Conservation (phyloP, 2,113 vertebrate species). For the Genyomyrus donnyi region DNA sequence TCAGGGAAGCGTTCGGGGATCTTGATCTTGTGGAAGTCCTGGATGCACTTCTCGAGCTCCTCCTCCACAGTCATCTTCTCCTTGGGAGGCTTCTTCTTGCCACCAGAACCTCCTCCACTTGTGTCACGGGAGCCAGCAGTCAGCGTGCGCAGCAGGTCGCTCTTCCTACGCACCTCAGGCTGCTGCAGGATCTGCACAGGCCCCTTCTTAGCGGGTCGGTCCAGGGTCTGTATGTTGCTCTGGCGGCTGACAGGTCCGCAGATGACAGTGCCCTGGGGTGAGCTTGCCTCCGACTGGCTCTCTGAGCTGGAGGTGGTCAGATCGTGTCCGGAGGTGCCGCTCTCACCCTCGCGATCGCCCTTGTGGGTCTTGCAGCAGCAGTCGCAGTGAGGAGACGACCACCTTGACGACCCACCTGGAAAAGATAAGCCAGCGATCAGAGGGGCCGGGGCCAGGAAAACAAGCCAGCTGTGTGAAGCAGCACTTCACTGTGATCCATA, state of each 20-base stretch:
- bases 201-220: constrained; percentile 79
- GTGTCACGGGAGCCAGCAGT: constrained; percentile 79
- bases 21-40: constrained; percentile 94
- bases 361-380: constrained; percentile 96
- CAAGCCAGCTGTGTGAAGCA: neutral
- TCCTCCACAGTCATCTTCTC: constrained; percentile 94
- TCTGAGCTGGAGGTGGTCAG: constrained; percentile 95
- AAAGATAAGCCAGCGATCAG: constrained; percentile 22
- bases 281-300: constrained; percentile 94
- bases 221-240: constrained; percentile 86
- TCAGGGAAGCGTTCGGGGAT: constrained; percentile 92
- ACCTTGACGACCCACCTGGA: constrained; percentile 76
- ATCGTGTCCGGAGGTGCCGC: constrained; percentile 92
- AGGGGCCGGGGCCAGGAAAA: neutral
- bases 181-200: constrained; percentile 75
- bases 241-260: constrained; percentile 78
- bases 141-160: constrained; percentile 85
- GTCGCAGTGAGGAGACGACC: constrained; percentile 86
- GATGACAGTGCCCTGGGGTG: constrained; percentile 91
- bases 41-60: constrained; percentile 94
- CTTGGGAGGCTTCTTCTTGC: constrained; percentile 83
- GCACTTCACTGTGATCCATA: neutral
- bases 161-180: constrained; percentile 82
- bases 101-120: constrained; percentile 54
- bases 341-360: constrained; percentile 87